phyloP scores from a whole-genome alignment of 2,113 vertebrate genomes.

The Phoenicopterus ruber region DNA sequence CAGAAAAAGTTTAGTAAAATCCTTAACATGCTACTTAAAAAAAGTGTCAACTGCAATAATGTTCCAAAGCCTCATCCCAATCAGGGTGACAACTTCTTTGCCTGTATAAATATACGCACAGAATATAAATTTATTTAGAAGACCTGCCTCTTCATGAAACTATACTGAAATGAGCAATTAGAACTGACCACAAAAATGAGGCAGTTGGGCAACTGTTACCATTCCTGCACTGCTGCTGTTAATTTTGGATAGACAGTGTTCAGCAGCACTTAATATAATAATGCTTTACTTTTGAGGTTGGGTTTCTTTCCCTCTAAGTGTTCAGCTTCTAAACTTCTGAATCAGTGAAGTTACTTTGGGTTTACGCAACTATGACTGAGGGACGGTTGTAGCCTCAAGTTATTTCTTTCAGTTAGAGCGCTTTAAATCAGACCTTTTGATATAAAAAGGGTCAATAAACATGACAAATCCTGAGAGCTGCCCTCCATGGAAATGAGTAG shows the following conservation, averaged over 20 bases:
- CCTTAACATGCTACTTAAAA: neutral
- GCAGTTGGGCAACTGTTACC: neutral
- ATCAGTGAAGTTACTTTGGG: neutral
- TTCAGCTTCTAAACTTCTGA: neutral
- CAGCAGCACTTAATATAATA: neutral
- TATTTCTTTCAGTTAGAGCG: slow-evolving; percentile 5
- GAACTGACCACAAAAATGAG: neutral
- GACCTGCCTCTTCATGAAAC: neutral
- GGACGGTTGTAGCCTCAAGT: neutral
- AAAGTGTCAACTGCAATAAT: neutral
- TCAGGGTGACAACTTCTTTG: neutral
- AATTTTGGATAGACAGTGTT: neutral
- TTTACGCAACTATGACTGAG: neutral
- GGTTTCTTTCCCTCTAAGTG: rapidly evolving
- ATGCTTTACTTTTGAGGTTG: neutral
- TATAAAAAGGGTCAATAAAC: neutral
- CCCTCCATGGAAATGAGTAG: neutral
- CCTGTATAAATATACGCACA: neutral
- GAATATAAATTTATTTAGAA: neutral
- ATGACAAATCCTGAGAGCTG: neutral
- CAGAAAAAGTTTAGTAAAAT: neutral
- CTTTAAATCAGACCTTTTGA: neutral
- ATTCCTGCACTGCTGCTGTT: neutral
- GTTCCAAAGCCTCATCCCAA: neutral
- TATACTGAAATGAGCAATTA: neutral